Percentiles rank a stretch among this genome's conserved stretches.
These are phyloP conservation scores for Drosophila limbata DNA, from an alignment of 2,888 invertebrate genomes.

Conservation along the genomic window DNA sequence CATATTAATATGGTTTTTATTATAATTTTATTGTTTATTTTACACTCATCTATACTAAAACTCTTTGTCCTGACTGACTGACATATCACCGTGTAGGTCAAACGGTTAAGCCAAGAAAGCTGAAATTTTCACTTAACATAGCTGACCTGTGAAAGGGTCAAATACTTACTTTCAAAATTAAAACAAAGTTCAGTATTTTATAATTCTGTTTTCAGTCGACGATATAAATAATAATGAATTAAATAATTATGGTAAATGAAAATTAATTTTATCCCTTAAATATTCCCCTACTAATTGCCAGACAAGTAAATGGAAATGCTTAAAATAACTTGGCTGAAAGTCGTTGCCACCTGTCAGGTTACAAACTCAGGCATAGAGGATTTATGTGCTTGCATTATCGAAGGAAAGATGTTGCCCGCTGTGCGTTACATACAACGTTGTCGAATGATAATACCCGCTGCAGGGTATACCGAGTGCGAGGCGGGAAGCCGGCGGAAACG, in stretches of 20 bases:
- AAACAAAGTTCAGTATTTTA: no score
- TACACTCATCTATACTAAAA: no score
- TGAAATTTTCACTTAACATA: no score
- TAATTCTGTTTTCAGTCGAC: no score
- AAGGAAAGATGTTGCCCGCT: conserved; percentile 23
- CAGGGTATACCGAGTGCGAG: conserved; percentile 39
- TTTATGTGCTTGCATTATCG: conserved; percentile 27
- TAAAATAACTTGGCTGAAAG: background rate
- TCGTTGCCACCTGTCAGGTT: conserved; percentile 7
- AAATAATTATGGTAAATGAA: background rate
- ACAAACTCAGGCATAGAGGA: background rate
- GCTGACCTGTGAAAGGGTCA: no score
- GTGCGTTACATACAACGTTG: conserved; percentile 31
- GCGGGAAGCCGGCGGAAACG: conserved; percentile 58
- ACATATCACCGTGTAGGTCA: no score
- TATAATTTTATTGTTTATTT: no score
- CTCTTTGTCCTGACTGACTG: no score
- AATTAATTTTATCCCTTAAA: background rate
- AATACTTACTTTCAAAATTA: no score
- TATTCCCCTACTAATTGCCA: background rate
- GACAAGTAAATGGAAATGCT: background rate
- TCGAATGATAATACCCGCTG: conserved; percentile 19
- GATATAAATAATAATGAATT: no score
- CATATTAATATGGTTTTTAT: no score
- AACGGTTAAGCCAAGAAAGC: no score